phyloP scores from a whole-genome alignment of 1,140 invertebrate species.

The Stratiolaelaps scimitus region DNA sequence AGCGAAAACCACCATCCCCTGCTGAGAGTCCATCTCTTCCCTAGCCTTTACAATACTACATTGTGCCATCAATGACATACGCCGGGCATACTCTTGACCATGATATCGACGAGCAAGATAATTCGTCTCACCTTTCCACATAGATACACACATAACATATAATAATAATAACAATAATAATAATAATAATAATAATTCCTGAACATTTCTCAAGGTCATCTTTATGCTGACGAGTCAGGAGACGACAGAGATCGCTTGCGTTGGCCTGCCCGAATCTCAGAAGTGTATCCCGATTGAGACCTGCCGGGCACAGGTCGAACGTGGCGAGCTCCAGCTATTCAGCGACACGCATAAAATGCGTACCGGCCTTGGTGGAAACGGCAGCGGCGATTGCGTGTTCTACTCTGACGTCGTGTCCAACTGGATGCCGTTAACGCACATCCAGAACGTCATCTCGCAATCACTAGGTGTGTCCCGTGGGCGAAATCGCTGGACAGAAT shows the following conservation, averaged over 20 bases:
- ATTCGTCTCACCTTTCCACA: neutral
- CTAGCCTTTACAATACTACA: no score
- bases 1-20: no score
- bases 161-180: no score
- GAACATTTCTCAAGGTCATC: neutral
- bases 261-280: slow-evolving; percentile 20
- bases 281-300: slow-evolving; percentile 23
- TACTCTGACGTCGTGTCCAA: slow-evolving; percentile 10
- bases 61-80: no score
- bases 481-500: no score
- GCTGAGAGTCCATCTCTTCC: no score
- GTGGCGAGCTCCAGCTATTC: neutral
- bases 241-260: slow-evolving; percentile 22
- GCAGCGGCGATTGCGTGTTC: slow-evolving; percentile 22
- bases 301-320: slow-evolving; percentile 12
- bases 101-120: no score
- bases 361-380: slow-evolving; percentile 19
- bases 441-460: neutral
- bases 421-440: slow-evolving; percentile 2
- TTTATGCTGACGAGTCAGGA: slow-evolving; percentile 24
- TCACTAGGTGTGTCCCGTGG: slow-evolving; percentile 2
- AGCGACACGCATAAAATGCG: slow-evolving; percentile 3
- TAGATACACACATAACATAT: no score
- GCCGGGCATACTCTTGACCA: no score
- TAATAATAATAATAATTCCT: no score